These are phyloP conservation scores for Calliphora vomitoria DNA, from an alignment of 2,888 invertebrate genomes.

Conservation along the genomic window DNA sequence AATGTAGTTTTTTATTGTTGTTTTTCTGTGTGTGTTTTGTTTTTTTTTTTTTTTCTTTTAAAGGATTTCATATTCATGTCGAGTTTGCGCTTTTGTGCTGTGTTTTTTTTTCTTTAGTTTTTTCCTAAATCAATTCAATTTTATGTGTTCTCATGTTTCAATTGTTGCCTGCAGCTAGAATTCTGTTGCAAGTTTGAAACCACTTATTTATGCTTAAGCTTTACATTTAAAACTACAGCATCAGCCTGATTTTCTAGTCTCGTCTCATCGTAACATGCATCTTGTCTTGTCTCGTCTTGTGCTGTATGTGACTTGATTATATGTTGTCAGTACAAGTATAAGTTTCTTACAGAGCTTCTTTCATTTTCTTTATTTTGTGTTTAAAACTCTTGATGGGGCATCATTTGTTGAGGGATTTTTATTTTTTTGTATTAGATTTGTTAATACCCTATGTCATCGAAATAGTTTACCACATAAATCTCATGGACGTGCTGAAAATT, in stretches of 20 bases:
- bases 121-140: slow-evolving; percentile 69
- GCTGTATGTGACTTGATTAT: slow-evolving; percentile 67
- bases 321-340: slow-evolving; percentile 49
- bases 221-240: slow-evolving; percentile 62
- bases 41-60: neutral
- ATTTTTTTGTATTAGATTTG: slow-evolving; percentile 20
- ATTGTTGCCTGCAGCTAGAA: slow-evolving; percentile 68
- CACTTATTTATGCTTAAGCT: slow-evolving; percentile 69
- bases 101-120: slow-evolving; percentile 36
- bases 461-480: neutral
- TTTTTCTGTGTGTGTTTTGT: neutral
- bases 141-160: slow-evolving; percentile 71
- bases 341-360: slow-evolving; percentile 36
- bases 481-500: too few species aligned
- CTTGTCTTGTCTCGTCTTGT: slow-evolving; percentile 47
- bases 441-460: slow-evolving; percentile 37
- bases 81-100: slow-evolving; percentile 34
- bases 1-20: slow-evolving; percentile 25
- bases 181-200: slow-evolving; percentile 63
- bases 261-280: slow-evolving; percentile 30
- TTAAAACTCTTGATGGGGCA: neutral
- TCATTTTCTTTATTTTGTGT: neutral
- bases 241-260: slow-evolving; percentile 31
- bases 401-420: slow-evolving; percentile 14
- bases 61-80: slow-evolving; percentile 68